These are phyloP conservation scores for Acipenser ruthenus DNA, from an alignment of 2,797 vertebrate species.

Conservation along the genomic window DNA sequence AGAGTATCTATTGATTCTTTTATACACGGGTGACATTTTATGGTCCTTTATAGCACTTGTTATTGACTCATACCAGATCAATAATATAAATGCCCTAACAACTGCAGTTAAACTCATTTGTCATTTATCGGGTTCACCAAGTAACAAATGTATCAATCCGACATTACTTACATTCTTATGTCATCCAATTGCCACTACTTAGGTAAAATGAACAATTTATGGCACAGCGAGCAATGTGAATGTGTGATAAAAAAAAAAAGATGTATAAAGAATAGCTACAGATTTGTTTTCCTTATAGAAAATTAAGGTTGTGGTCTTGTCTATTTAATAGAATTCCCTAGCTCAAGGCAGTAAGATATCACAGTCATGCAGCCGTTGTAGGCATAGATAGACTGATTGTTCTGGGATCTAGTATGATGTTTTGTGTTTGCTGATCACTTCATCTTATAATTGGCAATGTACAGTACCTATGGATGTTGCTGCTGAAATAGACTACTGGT, in stretches of 20 bases:
- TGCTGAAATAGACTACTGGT: too few relatives aligned
- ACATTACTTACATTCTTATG: conserved; percentile 39
- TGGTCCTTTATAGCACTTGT: conserved; percentile 75
- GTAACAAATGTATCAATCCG: conserved; percentile 68
- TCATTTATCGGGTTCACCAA: conserved; percentile 77
- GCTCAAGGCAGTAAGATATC: too few relatives aligned
- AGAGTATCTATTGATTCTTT: conserved; percentile 72
- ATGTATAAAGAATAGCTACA: conserved; percentile 23
- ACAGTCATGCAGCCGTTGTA: too few relatives aligned
- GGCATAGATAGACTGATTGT: too few relatives aligned
- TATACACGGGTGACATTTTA: conserved; percentile 83
- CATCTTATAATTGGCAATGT: too few relatives aligned
- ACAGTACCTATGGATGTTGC: too few relatives aligned
- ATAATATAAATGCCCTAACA: conserved; percentile 72
- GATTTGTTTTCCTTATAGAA: conserved; percentile 44
- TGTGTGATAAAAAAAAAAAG: conserved; percentile 28
- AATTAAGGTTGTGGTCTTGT: conserved; percentile 31
- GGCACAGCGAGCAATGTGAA: conserved; percentile 20
- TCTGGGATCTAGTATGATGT: too few relatives aligned
- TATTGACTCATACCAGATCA: conserved; percentile 80
- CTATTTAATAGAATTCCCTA: conserved; percentile 5
- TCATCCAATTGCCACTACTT: conserved; percentile 38
- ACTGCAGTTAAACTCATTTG: conserved; percentile 74
- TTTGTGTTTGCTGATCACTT: too few relatives aligned
- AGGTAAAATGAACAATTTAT: conserved; percentile 17